These are phyloP conservation scores for Scyliorhinus canicula DNA, from an alignment of 2,797 vertebrate species.

Conservation along the genomic window DNA sequence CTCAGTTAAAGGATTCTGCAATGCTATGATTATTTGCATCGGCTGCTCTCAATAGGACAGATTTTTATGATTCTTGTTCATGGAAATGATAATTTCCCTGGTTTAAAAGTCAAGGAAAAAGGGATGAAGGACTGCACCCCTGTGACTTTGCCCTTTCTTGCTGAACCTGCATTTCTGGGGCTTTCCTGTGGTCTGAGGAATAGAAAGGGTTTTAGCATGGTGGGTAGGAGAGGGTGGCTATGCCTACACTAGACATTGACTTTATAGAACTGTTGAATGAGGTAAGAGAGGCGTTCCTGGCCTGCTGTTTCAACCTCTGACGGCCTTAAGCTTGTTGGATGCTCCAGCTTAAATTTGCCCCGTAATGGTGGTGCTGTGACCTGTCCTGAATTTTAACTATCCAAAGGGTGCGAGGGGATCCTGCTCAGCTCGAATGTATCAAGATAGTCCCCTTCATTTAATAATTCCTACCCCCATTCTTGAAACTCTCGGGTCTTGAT, in stretches of 20 bases:
- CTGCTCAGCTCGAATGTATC: not conserved
- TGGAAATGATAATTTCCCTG: not conserved
- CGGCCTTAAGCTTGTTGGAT: not conserved
- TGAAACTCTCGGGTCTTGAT: not conserved
- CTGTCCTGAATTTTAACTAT: not conserved
- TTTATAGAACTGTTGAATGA: not conserved
- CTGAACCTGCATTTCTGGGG: not conserved
- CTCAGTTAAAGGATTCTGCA: not conserved
- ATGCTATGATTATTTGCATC: not conserved
- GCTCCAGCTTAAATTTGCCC: not conserved
- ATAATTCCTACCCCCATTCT: not conserved
- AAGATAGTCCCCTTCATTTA: not conserved
- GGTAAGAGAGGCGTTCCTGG: not conserved
- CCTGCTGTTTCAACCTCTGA: not conserved
- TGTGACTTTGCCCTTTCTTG: not conserved
- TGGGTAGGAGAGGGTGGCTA: not conserved
- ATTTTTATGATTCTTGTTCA: not conserved
- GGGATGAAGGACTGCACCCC: not conserved
- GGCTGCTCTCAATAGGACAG: not conserved
- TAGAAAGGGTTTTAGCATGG: too few relatives aligned
- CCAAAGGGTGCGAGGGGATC: not conserved
- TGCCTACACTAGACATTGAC: not conserved
- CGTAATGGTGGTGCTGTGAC: not conserved
- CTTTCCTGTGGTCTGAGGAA: not conserved
- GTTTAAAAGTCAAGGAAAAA: not conserved